phyloP scores from a whole-genome alignment of 1,140 invertebrate species.

The Lepidurus couesii region DNA sequence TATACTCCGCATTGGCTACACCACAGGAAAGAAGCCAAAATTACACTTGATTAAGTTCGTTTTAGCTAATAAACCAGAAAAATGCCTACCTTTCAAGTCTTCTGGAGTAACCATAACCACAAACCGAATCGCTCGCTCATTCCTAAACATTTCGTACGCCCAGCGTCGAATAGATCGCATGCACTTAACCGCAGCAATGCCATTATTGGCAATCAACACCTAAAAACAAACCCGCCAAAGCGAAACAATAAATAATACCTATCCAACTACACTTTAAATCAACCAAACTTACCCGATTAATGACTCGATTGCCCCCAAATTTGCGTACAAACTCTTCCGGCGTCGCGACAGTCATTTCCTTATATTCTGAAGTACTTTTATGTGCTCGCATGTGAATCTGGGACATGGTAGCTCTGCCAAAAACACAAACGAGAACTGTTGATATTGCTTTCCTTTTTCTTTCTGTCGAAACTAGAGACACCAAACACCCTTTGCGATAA shows the following conservation, averaged over 20 bases:
- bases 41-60: neutral
- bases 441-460: neutral
- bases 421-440: neutral
- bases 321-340: conserved; percentile 92
- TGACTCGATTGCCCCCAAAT: conserved; percentile 78
- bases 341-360: conserved; percentile 88
- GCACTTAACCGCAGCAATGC: conserved; percentile 99
- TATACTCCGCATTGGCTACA: conserved; percentile 83
- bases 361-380: conserved; percentile 48
- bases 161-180: conserved; percentile 95
- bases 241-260: neutral
- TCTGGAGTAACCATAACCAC: conserved; percentile 98
- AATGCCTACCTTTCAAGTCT: conserved; percentile 69
- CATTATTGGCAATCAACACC: conserved; percentile 98
- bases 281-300: conserved; percentile 69
- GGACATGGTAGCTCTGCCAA: conserved; percentile 33
- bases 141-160: conserved; percentile 99
- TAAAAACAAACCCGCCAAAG: conserved; percentile 44
- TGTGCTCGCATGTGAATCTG: conserved; percentile 30
- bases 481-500: neutral
- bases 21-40: conserved; percentile 29
- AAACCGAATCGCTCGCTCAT: conserved; percentile 91
- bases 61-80: neutral
- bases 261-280: neutral
- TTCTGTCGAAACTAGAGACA: neutral